phyloP scores from a whole-genome alignment of 1,140 invertebrate species.

The Frieseomelitta varia region DNA sequence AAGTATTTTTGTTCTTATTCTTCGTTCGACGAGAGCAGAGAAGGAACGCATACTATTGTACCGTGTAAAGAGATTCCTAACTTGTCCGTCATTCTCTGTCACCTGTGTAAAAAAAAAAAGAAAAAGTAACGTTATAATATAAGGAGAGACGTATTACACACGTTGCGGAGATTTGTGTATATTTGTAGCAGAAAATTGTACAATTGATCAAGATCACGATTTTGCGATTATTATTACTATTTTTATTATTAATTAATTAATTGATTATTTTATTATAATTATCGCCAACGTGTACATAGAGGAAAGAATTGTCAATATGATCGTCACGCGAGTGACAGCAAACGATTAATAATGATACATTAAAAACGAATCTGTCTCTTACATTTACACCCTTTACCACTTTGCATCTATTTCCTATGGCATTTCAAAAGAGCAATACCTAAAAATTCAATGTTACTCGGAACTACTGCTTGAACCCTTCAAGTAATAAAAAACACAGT shows the following conservation, averaged over 20 bases:
- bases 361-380: conserved; percentile 62
- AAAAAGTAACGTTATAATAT: conserved; percentile 35
- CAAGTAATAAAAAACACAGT: neutral
- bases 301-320: conserved; percentile 80
- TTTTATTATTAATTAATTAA: conserved; percentile 75
- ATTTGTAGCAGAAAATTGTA: conserved; percentile 78
- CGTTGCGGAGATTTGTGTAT: conserved; percentile 78
- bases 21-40: neutral
- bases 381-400: neutral
- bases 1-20: neutral
- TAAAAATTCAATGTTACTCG: neutral
- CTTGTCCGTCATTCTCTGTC: conserved; percentile 9
- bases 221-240: conserved; percentile 76
- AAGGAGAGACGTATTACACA: conserved; percentile 60
- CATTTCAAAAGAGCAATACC: neutral
- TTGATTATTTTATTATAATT: conserved; percentile 72
- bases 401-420: neutral
- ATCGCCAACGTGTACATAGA: conserved; percentile 80
- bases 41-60: neutral
- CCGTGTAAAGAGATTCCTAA: conserved; percentile 21
- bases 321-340: conserved; percentile 76
- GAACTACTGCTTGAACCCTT: accelerated
- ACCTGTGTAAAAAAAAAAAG: neutral
- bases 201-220: conserved; percentile 74
- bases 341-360: conserved; percentile 81